These are phyloP conservation scores for Lepidurus couesii DNA, from an alignment of 1,140 invertebrate genomes.

Conservation along the genomic window DNA sequence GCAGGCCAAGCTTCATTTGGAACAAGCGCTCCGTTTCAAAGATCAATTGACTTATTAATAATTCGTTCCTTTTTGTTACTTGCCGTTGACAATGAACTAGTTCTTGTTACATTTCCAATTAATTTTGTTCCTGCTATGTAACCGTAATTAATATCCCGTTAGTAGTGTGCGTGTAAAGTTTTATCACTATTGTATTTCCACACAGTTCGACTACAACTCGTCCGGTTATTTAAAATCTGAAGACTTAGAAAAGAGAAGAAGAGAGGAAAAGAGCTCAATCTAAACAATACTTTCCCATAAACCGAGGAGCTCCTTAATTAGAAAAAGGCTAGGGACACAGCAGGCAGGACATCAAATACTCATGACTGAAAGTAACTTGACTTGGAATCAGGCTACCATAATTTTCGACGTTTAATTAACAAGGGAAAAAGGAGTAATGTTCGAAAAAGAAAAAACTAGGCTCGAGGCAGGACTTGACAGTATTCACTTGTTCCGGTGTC, in stretches of 20 bases:
- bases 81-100: neutral
- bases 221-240: neutral
- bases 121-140: neutral
- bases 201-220: neutral
- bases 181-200: conserved; percentile 14
- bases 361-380: conserved; percentile 3
- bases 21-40: neutral
- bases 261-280: neutral
- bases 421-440: neutral
- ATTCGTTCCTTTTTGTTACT: neutral
- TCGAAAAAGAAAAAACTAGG: neutral
- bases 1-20: neutral
- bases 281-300: conserved; percentile 2
- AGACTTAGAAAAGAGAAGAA: neutral
- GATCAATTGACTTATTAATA: neutral
- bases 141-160: neutral
- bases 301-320: neutral
- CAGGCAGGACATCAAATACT: neutral
- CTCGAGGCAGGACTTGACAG: neutral
- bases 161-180: neutral
- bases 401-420: neutral
- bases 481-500: neutral
- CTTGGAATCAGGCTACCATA: neutral
- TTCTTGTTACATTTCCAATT: neutral
- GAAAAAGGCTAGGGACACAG: neutral